phyloP scores from a whole-genome alignment of 1,140 invertebrate species.

The Bombus polaris region DNA sequence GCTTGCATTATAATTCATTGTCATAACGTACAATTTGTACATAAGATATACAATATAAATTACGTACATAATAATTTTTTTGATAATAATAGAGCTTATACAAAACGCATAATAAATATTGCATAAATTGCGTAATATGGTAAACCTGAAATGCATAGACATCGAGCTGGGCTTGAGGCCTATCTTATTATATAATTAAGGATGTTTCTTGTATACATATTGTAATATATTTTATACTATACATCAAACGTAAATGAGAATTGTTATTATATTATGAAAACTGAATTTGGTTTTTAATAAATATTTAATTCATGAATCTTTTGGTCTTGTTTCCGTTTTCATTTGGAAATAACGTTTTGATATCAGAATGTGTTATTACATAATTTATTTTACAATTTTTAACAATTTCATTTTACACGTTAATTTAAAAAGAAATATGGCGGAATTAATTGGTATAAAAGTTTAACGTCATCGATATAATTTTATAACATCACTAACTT shows the following conservation, averaged over 20 bases:
- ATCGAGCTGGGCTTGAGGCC: conserved; percentile 68
- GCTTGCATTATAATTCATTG: conserved; percentile 45
- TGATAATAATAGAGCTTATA: conserved; percentile 49
- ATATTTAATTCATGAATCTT: conserved; percentile 61
- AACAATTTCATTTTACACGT: background rate
- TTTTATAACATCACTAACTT: background rate
- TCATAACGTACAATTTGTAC: conserved; percentile 54
- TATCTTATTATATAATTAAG: conserved; percentile 56
- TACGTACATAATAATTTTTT: conserved; percentile 28
- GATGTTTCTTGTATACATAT: conserved; percentile 63
- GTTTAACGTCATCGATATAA: background rate
- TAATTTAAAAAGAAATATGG: background rate
- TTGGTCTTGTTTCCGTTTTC: background rate
- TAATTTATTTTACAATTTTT: background rate
- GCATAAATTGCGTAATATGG: conserved; percentile 39
- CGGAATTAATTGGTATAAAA: background rate
- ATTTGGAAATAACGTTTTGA: background rate
- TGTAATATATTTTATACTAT: conserved; percentile 76
- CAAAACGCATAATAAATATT: conserved; percentile 37
- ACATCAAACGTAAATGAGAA: conserved; percentile 54
- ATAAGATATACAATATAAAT: conserved; percentile 44
- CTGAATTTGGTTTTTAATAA: conserved; percentile 69
- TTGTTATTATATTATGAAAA: conserved; percentile 64
- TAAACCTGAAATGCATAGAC: conserved; percentile 44
- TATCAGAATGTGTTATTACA: background rate